Evolutionary conservation across 1,140 invertebrate species (phyloP).

Genomic region (Nasonia longicornis): DNA sequence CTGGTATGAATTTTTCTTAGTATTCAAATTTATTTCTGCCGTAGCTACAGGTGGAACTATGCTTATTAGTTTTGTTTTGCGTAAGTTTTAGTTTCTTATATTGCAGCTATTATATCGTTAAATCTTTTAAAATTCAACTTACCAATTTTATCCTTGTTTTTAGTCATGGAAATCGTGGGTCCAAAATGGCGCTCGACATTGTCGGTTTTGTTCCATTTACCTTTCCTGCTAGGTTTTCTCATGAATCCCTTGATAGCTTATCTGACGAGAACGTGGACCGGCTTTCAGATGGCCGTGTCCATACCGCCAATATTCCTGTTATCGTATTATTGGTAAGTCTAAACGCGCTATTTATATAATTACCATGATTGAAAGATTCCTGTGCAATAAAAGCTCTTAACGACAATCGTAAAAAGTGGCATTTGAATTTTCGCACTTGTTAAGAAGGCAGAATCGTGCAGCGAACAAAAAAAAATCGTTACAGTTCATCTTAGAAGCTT

Average conservation of each 20-base stretch:
- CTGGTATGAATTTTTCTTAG: slow-evolving; percentile 77
- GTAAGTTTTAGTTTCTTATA: slow-evolving; percentile 55
- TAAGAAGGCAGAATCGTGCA: too few species aligned
- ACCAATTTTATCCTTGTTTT: slow-evolving; percentile 39
- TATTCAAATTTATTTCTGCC: slow-evolving; percentile 78
- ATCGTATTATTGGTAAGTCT: slow-evolving; percentile 75
- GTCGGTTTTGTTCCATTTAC: slow-evolving; percentile 77
- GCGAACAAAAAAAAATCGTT: too few species aligned
- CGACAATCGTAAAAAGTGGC: too few species aligned
- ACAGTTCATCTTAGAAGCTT: too few species aligned
- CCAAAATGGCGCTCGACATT: slow-evolving; percentile 77
- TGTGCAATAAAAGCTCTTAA: too few species aligned
- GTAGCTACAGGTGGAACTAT: slow-evolving; percentile 77
- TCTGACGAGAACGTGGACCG: slow-evolving; percentile 77
- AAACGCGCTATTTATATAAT: too few species aligned
- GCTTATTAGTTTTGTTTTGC: slow-evolving; percentile 76
- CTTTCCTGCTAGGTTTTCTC: slow-evolving; percentile 69
- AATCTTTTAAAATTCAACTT: not conserved
- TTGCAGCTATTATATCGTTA: not conserved
- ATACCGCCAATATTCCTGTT: slow-evolving; percentile 79
- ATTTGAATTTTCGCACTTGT: too few species aligned
- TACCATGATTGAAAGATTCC: too few species aligned
- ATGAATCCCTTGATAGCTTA: slow-evolving; percentile 70
- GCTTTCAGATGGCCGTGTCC: slow-evolving; percentile 81
- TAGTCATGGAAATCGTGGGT: slow-evolving; percentile 80